phyloP scores from a whole-genome alignment of 2,113 vertebrate genomes.

The Ceyx melanurus region DNA sequence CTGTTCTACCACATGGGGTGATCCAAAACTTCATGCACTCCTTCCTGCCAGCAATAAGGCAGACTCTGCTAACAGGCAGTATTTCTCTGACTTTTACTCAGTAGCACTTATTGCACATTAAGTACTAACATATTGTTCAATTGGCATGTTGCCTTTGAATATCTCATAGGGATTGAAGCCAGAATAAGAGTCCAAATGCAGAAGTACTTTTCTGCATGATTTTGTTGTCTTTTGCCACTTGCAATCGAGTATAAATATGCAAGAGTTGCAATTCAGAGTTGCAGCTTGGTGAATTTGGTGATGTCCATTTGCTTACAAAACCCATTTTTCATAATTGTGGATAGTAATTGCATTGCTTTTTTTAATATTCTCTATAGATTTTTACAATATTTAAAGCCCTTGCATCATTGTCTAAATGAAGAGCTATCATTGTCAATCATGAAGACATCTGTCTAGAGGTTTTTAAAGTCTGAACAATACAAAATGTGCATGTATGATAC shows the following conservation, averaged over 20 bases:
- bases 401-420: not conserved
- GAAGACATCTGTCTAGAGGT: not conserved
- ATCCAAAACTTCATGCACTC: not conserved
- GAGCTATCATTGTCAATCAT: not conserved
- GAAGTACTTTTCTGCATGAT: not conserved
- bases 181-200: not conserved
- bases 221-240: conserved; percentile 32
- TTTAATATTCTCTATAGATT: not conserved
- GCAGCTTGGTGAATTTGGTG: not conserved
- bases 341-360: not conserved
- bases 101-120: conserved; percentile 25
- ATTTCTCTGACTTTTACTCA: conserved; percentile 34
- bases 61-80: not conserved
- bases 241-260: not conserved
- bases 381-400: not conserved
- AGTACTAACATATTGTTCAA: conserved; percentile 30
- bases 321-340: not conserved
- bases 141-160: not conserved
- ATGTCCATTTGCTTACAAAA: not conserved
- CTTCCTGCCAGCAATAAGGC: conserved; percentile 9
- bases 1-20: not conserved
- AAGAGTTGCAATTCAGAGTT: not conserved
- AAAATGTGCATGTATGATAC: not conserved
- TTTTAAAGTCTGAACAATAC: not conserved
- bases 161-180: not conserved